Evolutionary conservation across 2,113 vertebrate species (phyloP).

Genomic region (Argyrosomus japonicus): DNA sequence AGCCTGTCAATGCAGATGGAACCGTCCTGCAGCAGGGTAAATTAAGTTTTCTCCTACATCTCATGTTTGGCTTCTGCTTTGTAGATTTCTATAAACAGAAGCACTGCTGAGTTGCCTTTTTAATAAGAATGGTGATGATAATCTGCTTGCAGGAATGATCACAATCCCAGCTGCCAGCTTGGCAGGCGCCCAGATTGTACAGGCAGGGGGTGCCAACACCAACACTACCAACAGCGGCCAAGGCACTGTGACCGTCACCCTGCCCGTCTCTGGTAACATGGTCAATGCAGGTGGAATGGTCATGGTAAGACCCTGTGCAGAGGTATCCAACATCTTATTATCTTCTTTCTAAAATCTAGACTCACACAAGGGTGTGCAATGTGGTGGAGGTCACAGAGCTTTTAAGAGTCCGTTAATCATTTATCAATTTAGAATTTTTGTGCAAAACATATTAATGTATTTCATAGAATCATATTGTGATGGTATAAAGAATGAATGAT

Average conservation of each 20-base stretch:
- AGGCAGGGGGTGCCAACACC: conserved; percentile 92
- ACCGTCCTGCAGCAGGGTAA: conserved; percentile 98
- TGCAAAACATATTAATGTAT: neutral
- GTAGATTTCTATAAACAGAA: neutral
- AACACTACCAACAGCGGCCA: conserved; percentile 97
- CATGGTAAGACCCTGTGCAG: conserved; percentile 90
- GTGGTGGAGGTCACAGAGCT: conserved; percentile 42
- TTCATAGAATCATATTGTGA: neutral
- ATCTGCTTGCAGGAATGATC: conserved; percentile 94
- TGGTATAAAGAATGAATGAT: neutral
- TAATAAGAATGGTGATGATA: conserved; percentile 13
- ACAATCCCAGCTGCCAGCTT: conserved; percentile 97
- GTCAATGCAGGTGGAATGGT: conserved; percentile 99
- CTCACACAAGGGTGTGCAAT: conserved; percentile 32
- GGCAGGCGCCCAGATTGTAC: conserved; percentile 97
- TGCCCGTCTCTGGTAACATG: conserved; percentile 97
- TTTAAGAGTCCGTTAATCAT: neutral
- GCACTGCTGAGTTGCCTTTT: conserved; percentile 8
- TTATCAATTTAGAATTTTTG: neutral
- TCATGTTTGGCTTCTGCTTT: conserved; percentile 15
- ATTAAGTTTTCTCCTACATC: neutral
- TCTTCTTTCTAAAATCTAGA: conserved; percentile 31
- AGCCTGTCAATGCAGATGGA: conserved; percentile 97
- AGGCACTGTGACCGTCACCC: conserved; percentile 97
- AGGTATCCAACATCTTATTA: conserved; percentile 75